Evolutionary conservation across 2,797 vertebrate species (phyloP), one percentile per base, ranked within the genome.

Genomic region (Dryobates pubescens): DNA sequence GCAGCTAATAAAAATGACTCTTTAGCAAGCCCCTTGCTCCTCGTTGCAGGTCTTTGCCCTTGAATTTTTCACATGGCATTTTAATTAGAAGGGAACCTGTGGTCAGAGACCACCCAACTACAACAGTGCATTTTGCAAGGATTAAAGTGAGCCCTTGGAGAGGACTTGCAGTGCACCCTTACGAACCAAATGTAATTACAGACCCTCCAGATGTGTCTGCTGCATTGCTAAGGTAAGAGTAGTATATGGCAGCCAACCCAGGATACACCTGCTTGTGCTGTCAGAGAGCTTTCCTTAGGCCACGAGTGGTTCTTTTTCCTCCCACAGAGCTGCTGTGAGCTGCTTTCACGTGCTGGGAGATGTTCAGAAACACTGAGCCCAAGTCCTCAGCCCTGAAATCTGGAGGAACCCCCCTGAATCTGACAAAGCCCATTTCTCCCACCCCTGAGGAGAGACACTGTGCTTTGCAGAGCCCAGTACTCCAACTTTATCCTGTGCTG

Each of bases 51-150:
- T 47, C 13, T 62, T 76, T 54, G 34, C 59, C 34, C n/a, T 53
- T 51, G 49, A 59, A 63, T 84, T 76, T 87, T 78, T 83, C n/a
- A 67, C 17, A 14, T 36, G 83, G 19, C 7, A 23, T 47, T 71
- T 83, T 47, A 67, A 76, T 71, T 47, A 71, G 36, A 75, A 83
- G 36, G 38, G 22, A 47, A 79, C 34, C 54, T 84, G 88, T 67
- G 41, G 47, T 57, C 70, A 67, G n/a, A 75, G 47, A 88, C 88
- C 64, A 76, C 79, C 64, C 61, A 71, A 26, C 14, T 68, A 18
- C 61, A 58, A 9, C 24, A 80, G 36, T 6, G 7, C 10, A 26
- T 58, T 75, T 87, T 75, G 41, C 20, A 71, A 58, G 34, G 64
- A 19, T 43, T 26, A 14, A 79, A 79, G 43, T 24, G 34, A 65